Evolutionary conservation across 2,888 invertebrate genomes (phyloP).

Genomic region (Stratiomys singularior): DNA sequence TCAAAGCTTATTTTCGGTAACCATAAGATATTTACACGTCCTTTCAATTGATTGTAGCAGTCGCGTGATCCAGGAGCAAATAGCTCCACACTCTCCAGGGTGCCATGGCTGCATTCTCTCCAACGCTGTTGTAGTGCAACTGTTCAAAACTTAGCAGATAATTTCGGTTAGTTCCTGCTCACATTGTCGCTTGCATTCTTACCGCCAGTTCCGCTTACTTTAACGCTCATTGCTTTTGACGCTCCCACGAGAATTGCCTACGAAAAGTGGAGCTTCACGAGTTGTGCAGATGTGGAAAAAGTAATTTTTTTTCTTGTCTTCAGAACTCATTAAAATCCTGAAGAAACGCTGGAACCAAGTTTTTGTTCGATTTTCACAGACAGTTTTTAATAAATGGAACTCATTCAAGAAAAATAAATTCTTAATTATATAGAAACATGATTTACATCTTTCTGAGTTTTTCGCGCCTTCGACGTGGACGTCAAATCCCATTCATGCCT

Average conservation of each 20-base stretch:
- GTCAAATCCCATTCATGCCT: no score
- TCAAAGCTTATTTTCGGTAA: neutral
- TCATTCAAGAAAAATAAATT: no score
- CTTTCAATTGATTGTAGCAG: neutral
- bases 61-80: neutral
- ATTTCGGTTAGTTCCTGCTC: neutral
- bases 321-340: no score
- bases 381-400: no score
- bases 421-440: no score
- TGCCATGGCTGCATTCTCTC: neutral
- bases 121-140: neutral
- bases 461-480: no score
- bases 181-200: neutral
- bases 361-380: no score
- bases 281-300: no score
- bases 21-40: neutral
- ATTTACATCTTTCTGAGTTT: no score
- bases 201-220: neutral
- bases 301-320: no score
- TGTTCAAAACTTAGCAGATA: neutral
- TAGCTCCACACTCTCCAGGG: neutral
- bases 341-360: no score
- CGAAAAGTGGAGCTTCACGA: no score
- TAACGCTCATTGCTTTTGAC: neutral
- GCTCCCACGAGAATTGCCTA: neutral